Base-by-base conservation (phyloP, 2,888 invertebrate genomes). In the Drymonia ruficornis region DNA sequence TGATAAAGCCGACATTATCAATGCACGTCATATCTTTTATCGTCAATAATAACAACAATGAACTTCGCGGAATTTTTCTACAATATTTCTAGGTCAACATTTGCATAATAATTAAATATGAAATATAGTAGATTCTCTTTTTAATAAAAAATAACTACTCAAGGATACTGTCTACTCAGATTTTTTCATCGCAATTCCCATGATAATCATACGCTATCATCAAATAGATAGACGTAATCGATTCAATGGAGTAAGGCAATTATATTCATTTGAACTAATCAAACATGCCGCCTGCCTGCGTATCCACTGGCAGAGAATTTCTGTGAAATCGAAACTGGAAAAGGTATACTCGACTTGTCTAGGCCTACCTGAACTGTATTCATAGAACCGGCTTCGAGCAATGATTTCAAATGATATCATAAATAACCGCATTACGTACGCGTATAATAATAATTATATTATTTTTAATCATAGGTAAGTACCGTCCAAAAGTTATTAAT, bases 21-120 rank as follows among this genome's bases (percentile, higher is more conserved):
- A 46, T 55, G 40, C 49, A 60, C 61, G 61, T 55, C 56, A 65
- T 75, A 76, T 76, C 69, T 73, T 61, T 72, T 74, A 79, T 79
- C 76, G 63, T 44, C 43, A 49, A 53, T 53, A 67, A 65, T 59
- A 68, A 70, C 57, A 66, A 65, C 61, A 64, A 62, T 65, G 59
- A 51, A 60, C 60, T 50, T 55, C 53, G 43, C 50, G 51, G 44
- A 40, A 50, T 45, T 44, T 49, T 45, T 15, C 7, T 16, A 16
- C 8, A 7, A 2, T 40, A 9, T 8, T 40, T 40, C 5, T n/a
- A 13, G 36, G 36, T n/a, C n/a, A 36, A 13, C n/a, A 36, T 36
- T n/a, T 36, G 11, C 31, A 31, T 36, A n/a, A 36, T 36, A 31
- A 31, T 31, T 8, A 38, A 15, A 15, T 40, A 40, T 15, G 11